These are phyloP conservation scores for Nerophis lumbriciformis DNA, from an alignment of 2,113 vertebrate genomes.

Conservation along the genomic window DNA sequence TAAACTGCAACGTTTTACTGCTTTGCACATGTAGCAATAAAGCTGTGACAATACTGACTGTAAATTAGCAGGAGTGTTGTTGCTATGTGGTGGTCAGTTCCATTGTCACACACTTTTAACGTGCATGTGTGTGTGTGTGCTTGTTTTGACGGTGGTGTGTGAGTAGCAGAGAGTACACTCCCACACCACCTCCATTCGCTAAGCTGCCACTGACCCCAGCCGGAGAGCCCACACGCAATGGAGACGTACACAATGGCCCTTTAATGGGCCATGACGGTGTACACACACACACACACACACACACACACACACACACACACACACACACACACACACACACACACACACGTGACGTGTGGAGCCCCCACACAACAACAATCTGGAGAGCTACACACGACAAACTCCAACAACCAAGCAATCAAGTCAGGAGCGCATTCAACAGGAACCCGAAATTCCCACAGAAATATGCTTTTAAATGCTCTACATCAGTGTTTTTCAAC, in stretches of 20 bases:
- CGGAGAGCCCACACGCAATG: constrained; percentile 27
- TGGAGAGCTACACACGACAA: neutral
- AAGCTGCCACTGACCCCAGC: constrained; percentile 32
- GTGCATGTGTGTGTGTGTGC: constrained; percentile 8
- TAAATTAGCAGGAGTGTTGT: constrained; percentile 4
- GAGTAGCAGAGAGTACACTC: constrained; percentile 25
- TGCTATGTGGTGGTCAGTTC: neutral
- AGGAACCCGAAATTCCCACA: neutral
- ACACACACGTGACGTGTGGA: neutral
- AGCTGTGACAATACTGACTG: neutral
- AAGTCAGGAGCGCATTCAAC: neutral
- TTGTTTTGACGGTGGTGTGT: constrained; percentile 20
- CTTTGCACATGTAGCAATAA: neutral
- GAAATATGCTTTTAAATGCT: neutral
- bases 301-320: neutral
- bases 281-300: neutral
- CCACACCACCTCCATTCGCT: constrained; percentile 23
- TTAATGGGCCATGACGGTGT: constrained; percentile 26
- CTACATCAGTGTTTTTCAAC: no score
- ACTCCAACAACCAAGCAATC: neutral
- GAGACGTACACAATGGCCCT: constrained; percentile 42
- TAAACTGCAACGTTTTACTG: neutral
- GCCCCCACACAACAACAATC: neutral
- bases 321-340: neutral
- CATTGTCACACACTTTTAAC: neutral